Percentiles rank a stretch among this genome's conserved stretches.
Evolutionary conservation across 1,140 invertebrate species (phyloP).

Genomic region (Ptiloglossa arizonensis): DNA sequence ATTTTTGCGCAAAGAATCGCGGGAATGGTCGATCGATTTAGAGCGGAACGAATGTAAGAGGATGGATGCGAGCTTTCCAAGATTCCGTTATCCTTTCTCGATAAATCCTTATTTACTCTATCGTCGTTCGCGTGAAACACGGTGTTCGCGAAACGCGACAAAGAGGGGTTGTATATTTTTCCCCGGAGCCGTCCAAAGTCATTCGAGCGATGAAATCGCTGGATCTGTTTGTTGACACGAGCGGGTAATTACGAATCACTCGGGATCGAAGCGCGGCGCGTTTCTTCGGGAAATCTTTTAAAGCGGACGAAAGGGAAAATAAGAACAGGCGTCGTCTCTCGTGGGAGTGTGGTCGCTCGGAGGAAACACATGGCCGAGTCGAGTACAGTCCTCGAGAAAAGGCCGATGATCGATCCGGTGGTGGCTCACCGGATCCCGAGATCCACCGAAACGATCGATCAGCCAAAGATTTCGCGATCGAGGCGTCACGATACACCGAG

Average conservation of each 20-base stretch:
- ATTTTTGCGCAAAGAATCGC: too few species aligned
- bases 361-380: conserved; percentile 65
- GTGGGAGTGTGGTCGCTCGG: conserved; percentile 43
- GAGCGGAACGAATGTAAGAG: too few species aligned
- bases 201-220: neutral
- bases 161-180: conserved; percentile 19
- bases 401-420: neutral
- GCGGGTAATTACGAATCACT: conserved; percentile 27
- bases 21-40: too few species aligned
- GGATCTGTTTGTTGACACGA: conserved; percentile 13
- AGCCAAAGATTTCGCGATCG: neutral
- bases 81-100: neutral
- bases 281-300: conserved; percentile 1
- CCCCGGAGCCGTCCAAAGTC: neutral
- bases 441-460: neutral
- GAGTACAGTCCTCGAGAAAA: conserved; percentile 57
- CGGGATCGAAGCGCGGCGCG: neutral
- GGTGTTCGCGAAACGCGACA: neutral
- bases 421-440: too few species aligned
- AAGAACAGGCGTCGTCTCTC: conserved; percentile 45
- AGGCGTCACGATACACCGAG: conserved; percentile 2
- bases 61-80: neutral
- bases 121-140: neutral
- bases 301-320: conserved; percentile 36
- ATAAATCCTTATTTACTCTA: neutral